Evolutionary conservation across 30 jellyfish, hydroid and myxozoan genomes (phyloP), one percentile per base, ranked within the genome.

Genomic region (Euphysa ruthae): DNA sequence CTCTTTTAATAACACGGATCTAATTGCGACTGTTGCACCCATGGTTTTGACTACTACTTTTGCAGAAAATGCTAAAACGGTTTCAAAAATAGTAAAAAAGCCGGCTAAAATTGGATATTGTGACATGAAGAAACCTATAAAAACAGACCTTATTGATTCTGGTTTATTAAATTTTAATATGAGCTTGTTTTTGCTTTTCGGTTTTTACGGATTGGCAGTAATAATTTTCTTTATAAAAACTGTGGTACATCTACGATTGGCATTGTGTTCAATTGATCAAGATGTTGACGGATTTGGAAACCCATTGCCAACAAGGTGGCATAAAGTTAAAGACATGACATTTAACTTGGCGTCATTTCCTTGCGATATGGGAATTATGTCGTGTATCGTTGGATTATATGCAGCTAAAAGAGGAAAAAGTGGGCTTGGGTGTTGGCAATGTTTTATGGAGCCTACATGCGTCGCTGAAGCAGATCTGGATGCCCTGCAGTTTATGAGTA

Each of bases 361-460:
- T 8, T 60, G 85, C 49, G 85, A 73, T 46, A 56, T 60, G 61
- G 80, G 79, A 22, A 57, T 58, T 21, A 58, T 73, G 69, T 35
- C 76, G 51, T 73, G 77, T 49, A 60, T 73, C 43, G 85, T 73
- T 23, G 76, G 77, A 6, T 43, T 73, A 28, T 73, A 50, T 58
- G 81, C 81, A 23, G 81, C 60, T 3, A 57, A 58, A 58, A 58
- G 85, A 31, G 85, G 85, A 12, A 16, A 74, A 13, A 49, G 42
- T 4, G 85, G 85, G 1, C 52, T 73, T n/a, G 81, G 70, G 14
- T 73, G 85, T 29, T 73, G 85, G 85, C 65, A 73, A 73, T 73
- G 85, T 61, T 58, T 24, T 35, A 35, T n/a, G 8, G 65, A 54
- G n/a, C 69, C 62, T 23, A 73, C 79, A 0, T 73, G 85, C 49